Conservation (phyloP, 2,797 vertebrate species). For the Arnoldichthys spilopterus region DNA sequence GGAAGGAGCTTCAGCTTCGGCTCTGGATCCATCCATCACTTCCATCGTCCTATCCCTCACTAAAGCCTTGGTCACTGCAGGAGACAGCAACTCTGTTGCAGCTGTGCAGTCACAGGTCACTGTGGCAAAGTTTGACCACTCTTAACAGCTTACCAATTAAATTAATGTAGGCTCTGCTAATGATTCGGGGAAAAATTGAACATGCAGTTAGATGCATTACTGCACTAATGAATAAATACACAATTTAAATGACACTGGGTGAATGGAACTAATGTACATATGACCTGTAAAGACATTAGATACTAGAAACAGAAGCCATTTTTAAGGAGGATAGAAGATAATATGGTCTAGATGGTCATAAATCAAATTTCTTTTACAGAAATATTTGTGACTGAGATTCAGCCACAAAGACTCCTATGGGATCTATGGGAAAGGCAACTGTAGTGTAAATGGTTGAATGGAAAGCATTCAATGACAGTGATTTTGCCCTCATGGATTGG, state of each 20-base stretch:
- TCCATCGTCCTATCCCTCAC: constrained; percentile 32
- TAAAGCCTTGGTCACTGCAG: constrained; percentile 21
- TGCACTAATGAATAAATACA: background rate
- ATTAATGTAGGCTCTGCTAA: background rate
- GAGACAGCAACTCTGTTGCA: constrained; percentile 18
- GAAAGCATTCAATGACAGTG: no score
- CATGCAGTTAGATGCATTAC: background rate
- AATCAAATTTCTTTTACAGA: no score
- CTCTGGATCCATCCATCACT: constrained; percentile 47
- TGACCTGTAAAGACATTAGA: no score
- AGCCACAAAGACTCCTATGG: no score
- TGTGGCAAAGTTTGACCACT: constrained; percentile 52
- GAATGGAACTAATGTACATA: background rate
- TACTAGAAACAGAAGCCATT: background rate
- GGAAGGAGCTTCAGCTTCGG: constrained; percentile 31
- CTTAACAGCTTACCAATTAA: constrained; percentile 67
- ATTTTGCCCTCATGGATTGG: no score
- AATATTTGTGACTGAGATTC: no score
- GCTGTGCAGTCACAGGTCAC: constrained; percentile 48
- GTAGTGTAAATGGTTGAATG: no score
- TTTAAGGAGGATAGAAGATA: no score
- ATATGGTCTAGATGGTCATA: no score
- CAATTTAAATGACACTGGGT: background rate
- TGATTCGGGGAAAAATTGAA: no score
- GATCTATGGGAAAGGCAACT: background rate